These are phyloP conservation scores for Calcarius lapponicus DNA, from an alignment of 2,797 vertebrate species.

Conservation along the genomic window DNA sequence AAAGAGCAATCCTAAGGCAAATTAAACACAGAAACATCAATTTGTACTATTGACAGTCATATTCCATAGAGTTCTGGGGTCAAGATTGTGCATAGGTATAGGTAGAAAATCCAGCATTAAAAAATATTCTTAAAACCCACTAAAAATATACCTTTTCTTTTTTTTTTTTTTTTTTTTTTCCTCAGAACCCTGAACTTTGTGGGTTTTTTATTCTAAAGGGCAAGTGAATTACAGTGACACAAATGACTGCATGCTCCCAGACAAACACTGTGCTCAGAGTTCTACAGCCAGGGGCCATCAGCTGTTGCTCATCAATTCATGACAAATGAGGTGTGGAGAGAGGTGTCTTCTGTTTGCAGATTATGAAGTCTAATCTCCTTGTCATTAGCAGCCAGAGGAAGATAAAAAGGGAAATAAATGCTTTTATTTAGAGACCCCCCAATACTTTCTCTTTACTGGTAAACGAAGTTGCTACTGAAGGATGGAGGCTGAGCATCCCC, in stretches of 20 bases:
- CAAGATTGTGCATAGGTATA: neutral
- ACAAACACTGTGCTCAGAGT: neutral
- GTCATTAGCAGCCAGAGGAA: neutral
- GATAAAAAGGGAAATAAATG: neutral
- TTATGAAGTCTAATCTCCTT: neutral
- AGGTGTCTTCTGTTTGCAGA: neutral
- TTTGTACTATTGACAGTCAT: neutral
- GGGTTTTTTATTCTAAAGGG: neutral
- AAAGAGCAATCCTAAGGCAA: neutral
- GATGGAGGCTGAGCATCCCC: neutral
- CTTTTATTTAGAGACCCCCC: conserved; percentile 20
- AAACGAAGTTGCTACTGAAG: conserved; percentile 29
- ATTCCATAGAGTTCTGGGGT: neutral
- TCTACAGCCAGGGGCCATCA: neutral
- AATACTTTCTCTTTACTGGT: conserved; percentile 3
- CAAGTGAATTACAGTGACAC: neutral
- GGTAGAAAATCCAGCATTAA: neutral
- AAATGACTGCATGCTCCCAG: neutral
- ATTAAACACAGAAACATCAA: neutral
- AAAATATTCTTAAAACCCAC: neutral
- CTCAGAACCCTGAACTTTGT: neutral
- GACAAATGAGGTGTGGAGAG: neutral
- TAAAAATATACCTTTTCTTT: neutral
- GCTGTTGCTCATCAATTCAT: neutral
- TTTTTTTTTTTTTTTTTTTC: no score